phyloP scores from a whole-genome alignment of 64 coral and sea anemone genomes.

The Porites australiensis region DNA sequence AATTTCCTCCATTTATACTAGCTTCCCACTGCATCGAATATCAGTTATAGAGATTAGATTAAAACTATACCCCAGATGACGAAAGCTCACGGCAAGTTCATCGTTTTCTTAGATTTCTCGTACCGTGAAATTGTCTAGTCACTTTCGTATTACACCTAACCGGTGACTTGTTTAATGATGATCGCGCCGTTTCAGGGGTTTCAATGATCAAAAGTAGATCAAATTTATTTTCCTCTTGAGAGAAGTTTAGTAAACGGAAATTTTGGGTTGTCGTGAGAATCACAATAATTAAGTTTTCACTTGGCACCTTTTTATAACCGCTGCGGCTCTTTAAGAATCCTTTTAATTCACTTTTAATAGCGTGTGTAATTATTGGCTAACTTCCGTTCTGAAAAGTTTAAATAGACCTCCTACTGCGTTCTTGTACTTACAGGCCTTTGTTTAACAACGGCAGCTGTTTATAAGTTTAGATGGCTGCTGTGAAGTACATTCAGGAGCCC shows the following conservation, averaged over 20 bases:
- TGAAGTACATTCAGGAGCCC: slow-evolving; percentile 34
- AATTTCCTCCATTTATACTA: not conserved
- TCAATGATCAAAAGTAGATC: not conserved
- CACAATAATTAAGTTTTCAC: slow-evolving; percentile 70
- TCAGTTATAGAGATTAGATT: not conserved
- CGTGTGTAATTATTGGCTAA: slow-evolving; percentile 84
- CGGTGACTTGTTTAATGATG: no score
- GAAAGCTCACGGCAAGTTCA: not conserved
- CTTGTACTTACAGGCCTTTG: slow-evolving; percentile 67
- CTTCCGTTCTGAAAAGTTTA: slow-evolving; percentile 89
- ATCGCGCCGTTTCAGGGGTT: no score
- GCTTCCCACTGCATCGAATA: not conserved
- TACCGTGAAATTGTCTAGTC: no score
- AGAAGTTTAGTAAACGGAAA: slow-evolving; percentile 59
- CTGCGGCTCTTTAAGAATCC: slow-evolving; percentile 77
- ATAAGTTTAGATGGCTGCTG: slow-evolving; percentile 20
- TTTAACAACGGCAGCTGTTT: slow-evolving; percentile 14
- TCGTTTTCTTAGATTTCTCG: no score
- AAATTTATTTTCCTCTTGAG: slow-evolving; percentile 31
- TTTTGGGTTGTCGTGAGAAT: slow-evolving; percentile 64
- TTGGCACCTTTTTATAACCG: slow-evolving; percentile 69
- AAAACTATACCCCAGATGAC: not conserved
- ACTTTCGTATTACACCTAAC: no score
- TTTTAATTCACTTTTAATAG: slow-evolving; percentile 96
- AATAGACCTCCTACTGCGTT: slow-evolving; percentile 90